Evolutionary conservation across 1,140 invertebrate genomes (phyloP).

Genomic region (Acromyrmex echinatior): DNA sequence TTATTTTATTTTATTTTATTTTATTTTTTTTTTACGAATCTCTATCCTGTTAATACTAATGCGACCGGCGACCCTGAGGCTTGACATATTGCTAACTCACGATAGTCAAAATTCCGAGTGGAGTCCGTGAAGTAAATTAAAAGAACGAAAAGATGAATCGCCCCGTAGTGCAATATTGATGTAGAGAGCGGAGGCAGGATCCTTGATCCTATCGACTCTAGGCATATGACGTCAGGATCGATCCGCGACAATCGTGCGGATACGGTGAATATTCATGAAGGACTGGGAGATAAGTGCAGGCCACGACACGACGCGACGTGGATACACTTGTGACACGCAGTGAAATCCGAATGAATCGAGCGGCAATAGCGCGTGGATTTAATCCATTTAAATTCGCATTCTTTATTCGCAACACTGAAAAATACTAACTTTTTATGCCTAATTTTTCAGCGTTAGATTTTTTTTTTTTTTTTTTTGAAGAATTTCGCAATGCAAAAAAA

Average conservation of each 20-base stretch:
- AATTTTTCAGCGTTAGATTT: neutral
- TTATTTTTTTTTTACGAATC: neutral
- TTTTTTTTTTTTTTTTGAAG: neutral
- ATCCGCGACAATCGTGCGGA: conserved; percentile 58
- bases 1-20: too few species aligned
- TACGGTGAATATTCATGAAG: conserved; percentile 72
- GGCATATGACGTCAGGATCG: conserved; percentile 72
- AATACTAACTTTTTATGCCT: too few species aligned
- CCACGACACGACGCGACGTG: conserved; percentile 51
- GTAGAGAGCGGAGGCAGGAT: conserved; percentile 65
- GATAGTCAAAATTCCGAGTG: conserved; percentile 65
- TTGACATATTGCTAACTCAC: conserved; percentile 73
- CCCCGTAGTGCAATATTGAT: conserved; percentile 40
- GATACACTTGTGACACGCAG: conserved; percentile 56
- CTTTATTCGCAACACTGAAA: conserved; percentile 2
- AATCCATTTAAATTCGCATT: conserved; percentile 41
- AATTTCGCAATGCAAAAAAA: neutral
- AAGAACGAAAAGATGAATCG: conserved; percentile 16
- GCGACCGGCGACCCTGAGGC: conserved; percentile 71
- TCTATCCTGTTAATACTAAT: conserved; percentile 26
- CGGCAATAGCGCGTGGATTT: conserved; percentile 50
- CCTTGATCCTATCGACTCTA: conserved; percentile 76
- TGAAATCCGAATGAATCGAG: conserved; percentile 27
- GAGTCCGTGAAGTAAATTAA: neutral
- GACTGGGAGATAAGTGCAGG: conserved; percentile 65